Percentiles rank a stretch among this genome's conserved stretches.
Evolutionary conservation across 2,888 invertebrate genomes (phyloP).

Genomic region (Aradus depressus): DNA sequence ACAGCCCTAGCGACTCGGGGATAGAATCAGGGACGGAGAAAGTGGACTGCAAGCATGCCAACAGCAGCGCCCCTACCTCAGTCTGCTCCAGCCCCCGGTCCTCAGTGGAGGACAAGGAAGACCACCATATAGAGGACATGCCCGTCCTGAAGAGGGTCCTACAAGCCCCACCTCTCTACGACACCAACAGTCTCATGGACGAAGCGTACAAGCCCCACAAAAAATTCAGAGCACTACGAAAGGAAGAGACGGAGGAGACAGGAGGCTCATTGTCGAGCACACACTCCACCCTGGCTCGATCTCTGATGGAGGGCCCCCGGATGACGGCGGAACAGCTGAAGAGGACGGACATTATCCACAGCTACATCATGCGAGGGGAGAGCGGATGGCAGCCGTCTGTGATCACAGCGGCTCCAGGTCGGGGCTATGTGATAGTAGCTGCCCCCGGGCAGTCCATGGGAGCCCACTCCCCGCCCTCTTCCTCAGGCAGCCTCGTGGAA

Average conservation of each 20-base stretch:
- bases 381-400: slow-evolving; percentile 38
- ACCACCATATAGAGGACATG: slow-evolving; percentile 73
- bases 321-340: slow-evolving; percentile 89
- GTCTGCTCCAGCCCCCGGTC: slow-evolving; percentile 80
- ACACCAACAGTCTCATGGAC: slow-evolving; percentile 83
- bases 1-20: slow-evolving; percentile 86
- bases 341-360: slow-evolving; percentile 83
- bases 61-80: slow-evolving; percentile 54
- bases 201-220: slow-evolving; percentile 93
- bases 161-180: slow-evolving; percentile 83
- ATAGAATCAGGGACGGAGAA: slow-evolving; percentile 89
- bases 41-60: slow-evolving; percentile 63
- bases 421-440: slow-evolving; percentile 39
- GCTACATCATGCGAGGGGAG: slow-evolving; percentile 64
- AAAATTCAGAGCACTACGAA: slow-evolving; percentile 78
- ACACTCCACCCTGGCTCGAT: slow-evolving; percentile 80
- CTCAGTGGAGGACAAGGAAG: slow-evolving; percentile 55
- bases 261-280: slow-evolving; percentile 59
- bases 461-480: slow-evolving; percentile 37
- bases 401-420: slow-evolving; percentile 30
- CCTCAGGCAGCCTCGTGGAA: slow-evolving; percentile 53
- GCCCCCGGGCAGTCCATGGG: slow-evolving; percentile 36
- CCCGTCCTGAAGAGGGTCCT: slow-evolving; percentile 85
- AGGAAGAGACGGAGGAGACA: slow-evolving; percentile 63
- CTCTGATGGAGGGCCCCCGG: slow-evolving; percentile 83